Conservation (phyloP, 2,888 invertebrate species). For the Harmothoe impar region DNA sequence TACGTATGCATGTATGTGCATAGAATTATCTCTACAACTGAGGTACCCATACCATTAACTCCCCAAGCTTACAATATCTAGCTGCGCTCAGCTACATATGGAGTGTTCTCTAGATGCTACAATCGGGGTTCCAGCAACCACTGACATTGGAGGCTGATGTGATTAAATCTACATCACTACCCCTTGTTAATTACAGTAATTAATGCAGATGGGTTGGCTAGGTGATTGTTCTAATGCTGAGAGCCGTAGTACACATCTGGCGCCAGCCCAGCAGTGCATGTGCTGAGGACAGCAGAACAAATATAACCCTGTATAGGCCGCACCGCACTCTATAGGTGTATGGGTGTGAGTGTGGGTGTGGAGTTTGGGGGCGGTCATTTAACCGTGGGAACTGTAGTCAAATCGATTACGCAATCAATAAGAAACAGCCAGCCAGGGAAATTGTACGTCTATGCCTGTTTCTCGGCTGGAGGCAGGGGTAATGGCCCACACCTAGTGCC, state of each 20-base stretch:
- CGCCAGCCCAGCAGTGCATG: neutral
- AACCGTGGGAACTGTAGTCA: neutral
- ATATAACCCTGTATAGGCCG: no score
- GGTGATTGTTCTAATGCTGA: slow-evolving; percentile 29
- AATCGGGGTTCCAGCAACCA: no score
- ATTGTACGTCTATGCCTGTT: neutral
- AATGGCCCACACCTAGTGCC: neutral
- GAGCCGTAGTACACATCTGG: neutral
- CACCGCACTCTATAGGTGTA: neutral
- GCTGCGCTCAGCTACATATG: no score
- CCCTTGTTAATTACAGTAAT: slow-evolving; percentile 10
- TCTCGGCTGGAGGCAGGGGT: neutral
- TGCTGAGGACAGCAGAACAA: neutral
- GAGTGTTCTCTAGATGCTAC: no score
- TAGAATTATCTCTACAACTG: no score
- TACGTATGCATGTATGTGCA: no score
- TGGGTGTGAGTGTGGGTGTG: no score
- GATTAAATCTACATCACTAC: no score
- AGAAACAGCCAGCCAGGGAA: neutral
- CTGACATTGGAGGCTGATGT: no score
- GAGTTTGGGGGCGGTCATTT: neutral
- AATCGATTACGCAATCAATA: slow-evolving; percentile 6
- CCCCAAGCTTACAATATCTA: no score
- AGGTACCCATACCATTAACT: no score
- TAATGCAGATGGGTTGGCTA: neutral